A percentile compares a stretch with the other conserved stretches of the same genome.
phyloP scores from a whole-genome alignment of 2,113 vertebrate genomes.

The Peromyscus leucopus region DNA sequence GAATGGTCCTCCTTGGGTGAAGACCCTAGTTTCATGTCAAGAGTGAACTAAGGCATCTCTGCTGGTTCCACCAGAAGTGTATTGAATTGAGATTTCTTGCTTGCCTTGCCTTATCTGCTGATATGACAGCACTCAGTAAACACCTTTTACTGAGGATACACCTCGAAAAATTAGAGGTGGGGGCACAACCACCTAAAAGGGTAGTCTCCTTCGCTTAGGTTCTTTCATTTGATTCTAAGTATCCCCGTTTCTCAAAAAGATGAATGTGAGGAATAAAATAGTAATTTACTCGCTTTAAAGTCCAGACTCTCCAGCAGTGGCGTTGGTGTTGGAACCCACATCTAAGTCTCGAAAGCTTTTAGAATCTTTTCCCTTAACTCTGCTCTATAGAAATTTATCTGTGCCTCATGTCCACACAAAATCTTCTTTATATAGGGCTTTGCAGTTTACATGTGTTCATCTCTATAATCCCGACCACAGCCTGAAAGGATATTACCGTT shows the following conservation, averaged over 20 bases:
- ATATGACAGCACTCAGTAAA: slow-evolving; percentile 16
- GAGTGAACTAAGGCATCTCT: background rate
- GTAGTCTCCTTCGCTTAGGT: slow-evolving; percentile 35
- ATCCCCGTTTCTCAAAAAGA: slow-evolving; percentile 50
- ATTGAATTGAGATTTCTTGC: slow-evolving; percentile 54
- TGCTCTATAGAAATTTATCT: slow-evolving; percentile 22
- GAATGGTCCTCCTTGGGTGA: slow-evolving; percentile 40
- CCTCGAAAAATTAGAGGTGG: background rate
- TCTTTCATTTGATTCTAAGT: slow-evolving; percentile 48
- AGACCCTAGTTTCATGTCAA: background rate
- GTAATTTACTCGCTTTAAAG: background rate
- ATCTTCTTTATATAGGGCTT: slow-evolving; percentile 33
- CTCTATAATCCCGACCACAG: slow-evolving; percentile 36
- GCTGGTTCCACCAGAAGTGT: slow-evolving; percentile 20
- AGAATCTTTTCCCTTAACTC: background rate
- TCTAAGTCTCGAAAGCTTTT: background rate
- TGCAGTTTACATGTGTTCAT: slow-evolving; percentile 21
- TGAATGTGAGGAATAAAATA: slow-evolving; percentile 24
- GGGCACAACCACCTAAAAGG: background rate
- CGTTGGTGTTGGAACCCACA: slow-evolving; percentile 37
- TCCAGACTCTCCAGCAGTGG: slow-evolving; percentile 39
- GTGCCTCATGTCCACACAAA: background rate
- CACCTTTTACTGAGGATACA: slow-evolving; percentile 43
- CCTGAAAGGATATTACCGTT: background rate
- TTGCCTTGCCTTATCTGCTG: background rate